Evolutionary conservation across 1,140 invertebrate species (phyloP).

Genomic region (Pygmarrhopalites habei): DNA sequence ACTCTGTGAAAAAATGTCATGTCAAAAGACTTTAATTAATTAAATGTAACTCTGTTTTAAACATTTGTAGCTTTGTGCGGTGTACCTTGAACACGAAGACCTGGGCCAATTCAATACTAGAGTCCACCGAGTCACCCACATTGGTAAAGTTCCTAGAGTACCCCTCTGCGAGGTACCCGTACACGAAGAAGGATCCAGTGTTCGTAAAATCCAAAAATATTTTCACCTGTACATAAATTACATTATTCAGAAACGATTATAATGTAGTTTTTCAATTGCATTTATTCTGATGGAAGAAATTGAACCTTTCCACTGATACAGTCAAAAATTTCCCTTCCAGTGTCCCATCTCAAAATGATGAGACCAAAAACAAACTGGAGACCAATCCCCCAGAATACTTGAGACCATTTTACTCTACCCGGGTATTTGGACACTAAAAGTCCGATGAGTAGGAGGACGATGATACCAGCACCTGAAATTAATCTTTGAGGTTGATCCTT

Average conservation of each 20-base stretch:
- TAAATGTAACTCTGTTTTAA: not conserved
- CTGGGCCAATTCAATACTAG: slow-evolving; percentile 17
- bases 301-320: slow-evolving; percentile 69
- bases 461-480: slow-evolving; percentile 56
- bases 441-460: slow-evolving; percentile 47
- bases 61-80: not conserved
- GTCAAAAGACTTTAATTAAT: not conserved
- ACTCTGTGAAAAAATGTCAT: slow-evolving; percentile 50
- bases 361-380: slow-evolving; percentile 82
- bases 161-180: slow-evolving; percentile 54
- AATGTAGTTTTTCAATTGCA: not conserved
- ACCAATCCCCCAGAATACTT: slow-evolving; percentile 68
- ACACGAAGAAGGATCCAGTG: slow-evolving; percentile 75
- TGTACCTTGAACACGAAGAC: slow-evolving; percentile 66
- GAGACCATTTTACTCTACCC: slow-evolving; percentile 58
- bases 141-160: no score
- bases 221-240: slow-evolving; percentile 44
- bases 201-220: slow-evolving; percentile 71
- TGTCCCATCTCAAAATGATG: slow-evolving; percentile 72
- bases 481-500: slow-evolving; percentile 43
- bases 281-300: not conserved
- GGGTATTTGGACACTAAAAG: slow-evolving; percentile 57
- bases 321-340: slow-evolving; percentile 66
- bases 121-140: not conserved
- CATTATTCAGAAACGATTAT: not conserved